Evolutionary conservation across 2,113 vertebrate genomes (phyloP).

Genomic region (Crotalus viridis): DNA sequence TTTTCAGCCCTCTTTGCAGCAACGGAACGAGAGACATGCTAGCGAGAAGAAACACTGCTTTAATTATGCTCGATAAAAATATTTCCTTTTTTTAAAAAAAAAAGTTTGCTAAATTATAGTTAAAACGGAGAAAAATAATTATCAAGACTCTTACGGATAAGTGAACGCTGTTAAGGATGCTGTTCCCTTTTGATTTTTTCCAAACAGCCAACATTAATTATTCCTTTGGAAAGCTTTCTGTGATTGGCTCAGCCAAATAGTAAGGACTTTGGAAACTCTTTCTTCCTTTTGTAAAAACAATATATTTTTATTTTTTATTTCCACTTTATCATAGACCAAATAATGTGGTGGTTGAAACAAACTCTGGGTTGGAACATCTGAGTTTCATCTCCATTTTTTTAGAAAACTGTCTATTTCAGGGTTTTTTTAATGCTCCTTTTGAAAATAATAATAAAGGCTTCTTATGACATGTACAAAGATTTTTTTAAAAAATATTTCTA

Average conservation of each 20-base stretch:
- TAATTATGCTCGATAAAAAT: not conserved
- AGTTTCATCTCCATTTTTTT: not conserved
- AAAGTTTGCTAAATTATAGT: not conserved
- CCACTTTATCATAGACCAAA: not conserved
- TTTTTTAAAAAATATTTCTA: not conserved
- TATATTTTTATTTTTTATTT: not conserved
- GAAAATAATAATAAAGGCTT: not conserved
- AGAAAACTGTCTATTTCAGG: not conserved
- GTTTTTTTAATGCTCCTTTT: not conserved
- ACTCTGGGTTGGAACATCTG: not conserved
- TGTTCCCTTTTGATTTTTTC: not conserved
- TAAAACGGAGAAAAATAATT: not conserved
- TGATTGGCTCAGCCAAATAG: not conserved
- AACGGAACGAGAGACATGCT: constrained; percentile 23
- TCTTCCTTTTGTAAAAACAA: not conserved
- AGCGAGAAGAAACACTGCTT: not conserved
- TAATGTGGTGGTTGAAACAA: not conserved
- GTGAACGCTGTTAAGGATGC: not conserved
- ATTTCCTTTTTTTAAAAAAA: not conserved
- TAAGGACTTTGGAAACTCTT: not conserved
- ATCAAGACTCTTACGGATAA: not conserved
- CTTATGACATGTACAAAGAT: not conserved
- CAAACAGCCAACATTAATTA: not conserved
- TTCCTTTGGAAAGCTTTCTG: not conserved
- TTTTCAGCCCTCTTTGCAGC: not conserved